Percentiles rank a stretch among this genome's conserved stretches.
These are phyloP conservation scores for Amblyteles armatorius DNA, from an alignment of 2,888 invertebrate species.

Conservation along the genomic window DNA sequence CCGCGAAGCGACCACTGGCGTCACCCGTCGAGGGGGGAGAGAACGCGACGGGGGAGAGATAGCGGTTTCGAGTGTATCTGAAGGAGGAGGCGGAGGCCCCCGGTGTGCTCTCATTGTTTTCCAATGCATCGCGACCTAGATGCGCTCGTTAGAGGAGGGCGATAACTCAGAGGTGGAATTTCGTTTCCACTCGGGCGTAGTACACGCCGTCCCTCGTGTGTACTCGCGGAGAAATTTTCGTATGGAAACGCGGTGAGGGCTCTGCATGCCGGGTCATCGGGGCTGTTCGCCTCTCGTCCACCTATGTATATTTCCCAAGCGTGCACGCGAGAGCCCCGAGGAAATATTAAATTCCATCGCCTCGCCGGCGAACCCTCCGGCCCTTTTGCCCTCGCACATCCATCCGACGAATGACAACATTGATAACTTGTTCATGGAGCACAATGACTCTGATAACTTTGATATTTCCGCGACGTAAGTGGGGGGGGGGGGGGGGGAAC, in stretches of 20 bases:
- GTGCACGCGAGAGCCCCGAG: background rate
- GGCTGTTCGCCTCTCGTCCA: background rate
- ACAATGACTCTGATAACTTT: constrained; percentile 12
- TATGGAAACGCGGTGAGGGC: background rate
- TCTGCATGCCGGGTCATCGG: constrained; percentile 1
- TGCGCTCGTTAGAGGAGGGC: constrained; percentile 62
- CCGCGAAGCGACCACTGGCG: background rate
- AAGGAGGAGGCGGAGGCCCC: constrained; percentile 23
- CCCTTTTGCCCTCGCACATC: background rate
- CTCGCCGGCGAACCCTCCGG: background rate
- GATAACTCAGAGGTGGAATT: constrained; percentile 62
- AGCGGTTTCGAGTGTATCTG: constrained; percentile 41
- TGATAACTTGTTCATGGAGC: constrained; percentile 10
- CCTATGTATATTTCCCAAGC: constrained; percentile 6
- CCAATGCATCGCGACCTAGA: constrained; percentile 65
- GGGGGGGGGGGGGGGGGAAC: background rate
- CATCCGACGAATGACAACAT: constrained; percentile 17
- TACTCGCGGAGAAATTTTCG: background rate
- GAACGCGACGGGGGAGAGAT: background rate
- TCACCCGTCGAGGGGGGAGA: background rate
- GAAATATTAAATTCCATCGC: constrained; percentile 14
- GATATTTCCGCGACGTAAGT: background rate
- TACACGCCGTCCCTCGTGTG: background rate
- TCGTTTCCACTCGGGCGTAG: constrained; percentile 30
- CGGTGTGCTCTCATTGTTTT: constrained; percentile 61